Percentiles rank a stretch among this genome's conserved stretches.
These are phyloP conservation scores for Abramis brama DNA, from an alignment of 2,113 vertebrate species.

Conservation along the genomic window DNA sequence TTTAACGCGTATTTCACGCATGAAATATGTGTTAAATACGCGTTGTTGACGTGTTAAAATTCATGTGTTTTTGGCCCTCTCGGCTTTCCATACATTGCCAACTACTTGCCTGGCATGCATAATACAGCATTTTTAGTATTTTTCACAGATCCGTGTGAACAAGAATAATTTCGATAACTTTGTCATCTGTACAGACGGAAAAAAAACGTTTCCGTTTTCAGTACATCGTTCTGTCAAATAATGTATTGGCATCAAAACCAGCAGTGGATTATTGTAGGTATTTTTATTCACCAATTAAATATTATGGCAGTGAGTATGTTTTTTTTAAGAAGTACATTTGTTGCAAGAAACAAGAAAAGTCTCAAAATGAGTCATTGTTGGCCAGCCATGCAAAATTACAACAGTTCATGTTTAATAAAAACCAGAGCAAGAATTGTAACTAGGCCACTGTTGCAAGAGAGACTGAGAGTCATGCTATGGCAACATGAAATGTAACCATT, in stretches of 20 bases:
- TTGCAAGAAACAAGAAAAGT: constrained; percentile 22
- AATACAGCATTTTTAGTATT: no score
- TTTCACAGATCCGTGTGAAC: no score
- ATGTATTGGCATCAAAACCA: constrained; percentile 7
- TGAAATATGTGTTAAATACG: no score
- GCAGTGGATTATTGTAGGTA: not conserved
- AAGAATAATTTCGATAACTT: no score
- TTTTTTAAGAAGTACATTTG: not conserved
- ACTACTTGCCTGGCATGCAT: no score
- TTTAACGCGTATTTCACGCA: no score
- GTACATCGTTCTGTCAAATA: not conserved
- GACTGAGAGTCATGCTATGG: constrained; percentile 21
- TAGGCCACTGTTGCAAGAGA: constrained; percentile 16
- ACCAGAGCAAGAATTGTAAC: constrained; percentile 24
- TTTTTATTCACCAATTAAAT: constrained; percentile 17
- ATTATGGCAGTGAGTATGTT: not conserved
- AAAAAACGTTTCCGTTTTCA: no score
- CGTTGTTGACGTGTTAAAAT: no score
- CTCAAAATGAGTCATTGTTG: constrained; percentile 26
- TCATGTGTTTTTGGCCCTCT: no score
- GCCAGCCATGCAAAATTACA: constrained; percentile 22
- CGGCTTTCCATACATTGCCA: no score
- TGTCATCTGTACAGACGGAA: no score
- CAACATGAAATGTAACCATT: constrained; percentile 31
- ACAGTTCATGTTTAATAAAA: constrained; percentile 27